A percentile compares a stretch with the other conserved stretches of the same genome.
phyloP scores from a whole-genome alignment of 2,113 vertebrate species.

The Atractosteus spatula region DNA sequence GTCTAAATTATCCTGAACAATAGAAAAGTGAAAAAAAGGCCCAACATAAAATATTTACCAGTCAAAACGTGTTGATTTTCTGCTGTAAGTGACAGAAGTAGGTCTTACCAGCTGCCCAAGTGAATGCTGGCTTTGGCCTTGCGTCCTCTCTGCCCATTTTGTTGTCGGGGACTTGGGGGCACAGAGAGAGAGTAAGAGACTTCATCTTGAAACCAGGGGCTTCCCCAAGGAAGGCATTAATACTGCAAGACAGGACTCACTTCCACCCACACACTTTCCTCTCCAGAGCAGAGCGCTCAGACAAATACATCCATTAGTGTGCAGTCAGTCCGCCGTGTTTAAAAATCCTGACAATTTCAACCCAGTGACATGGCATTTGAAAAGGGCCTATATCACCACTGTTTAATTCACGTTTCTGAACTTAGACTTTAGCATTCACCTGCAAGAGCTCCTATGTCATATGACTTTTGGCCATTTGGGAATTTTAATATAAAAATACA shows the following conservation, averaged over 20 bases:
- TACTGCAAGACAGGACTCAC: background rate
- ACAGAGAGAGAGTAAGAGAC: background rate
- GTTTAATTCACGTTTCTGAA: background rate
- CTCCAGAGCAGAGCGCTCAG: background rate
- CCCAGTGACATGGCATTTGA: background rate
- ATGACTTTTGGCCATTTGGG: too few relatives aligned
- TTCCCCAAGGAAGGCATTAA: background rate
- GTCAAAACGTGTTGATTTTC: background rate
- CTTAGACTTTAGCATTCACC: background rate
- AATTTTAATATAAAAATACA: too few relatives aligned
- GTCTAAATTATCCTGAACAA: too few relatives aligned
- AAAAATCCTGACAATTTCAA: background rate
- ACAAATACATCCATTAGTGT: conserved; percentile 3
- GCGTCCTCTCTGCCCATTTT: background rate
- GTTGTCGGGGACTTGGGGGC: background rate
- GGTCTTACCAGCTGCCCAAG: background rate
- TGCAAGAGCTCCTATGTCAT: too few relatives aligned
- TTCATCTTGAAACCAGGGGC: background rate
- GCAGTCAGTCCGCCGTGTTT: background rate
- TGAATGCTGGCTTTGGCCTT: background rate
- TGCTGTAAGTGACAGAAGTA: background rate
- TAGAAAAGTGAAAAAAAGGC: too few relatives aligned
- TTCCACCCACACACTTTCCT: background rate
- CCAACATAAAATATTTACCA: too few relatives aligned
- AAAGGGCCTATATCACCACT: background rate